Conservation (phyloP, 2,113 vertebrate genomes). For the Lagenorhynchus albirostris region DNA sequence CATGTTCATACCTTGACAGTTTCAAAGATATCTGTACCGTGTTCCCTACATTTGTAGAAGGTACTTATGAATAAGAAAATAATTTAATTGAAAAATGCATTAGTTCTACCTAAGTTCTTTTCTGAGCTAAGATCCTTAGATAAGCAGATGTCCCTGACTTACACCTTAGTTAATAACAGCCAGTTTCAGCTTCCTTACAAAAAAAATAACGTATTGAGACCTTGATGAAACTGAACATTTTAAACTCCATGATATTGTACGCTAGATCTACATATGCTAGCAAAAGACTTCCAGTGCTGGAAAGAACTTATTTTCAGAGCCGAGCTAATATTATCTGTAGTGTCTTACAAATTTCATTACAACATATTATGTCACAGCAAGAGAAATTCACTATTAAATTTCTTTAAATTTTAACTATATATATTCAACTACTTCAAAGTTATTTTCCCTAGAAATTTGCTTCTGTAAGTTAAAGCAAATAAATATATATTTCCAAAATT, state of each 20-base stretch:
- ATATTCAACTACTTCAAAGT: background rate
- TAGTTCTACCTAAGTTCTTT: background rate
- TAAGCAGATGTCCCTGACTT: background rate
- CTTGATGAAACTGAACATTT: background rate
- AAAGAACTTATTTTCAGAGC: background rate
- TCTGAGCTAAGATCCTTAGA: background rate
- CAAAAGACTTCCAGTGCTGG: background rate
- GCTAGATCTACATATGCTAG: background rate
- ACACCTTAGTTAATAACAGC: background rate
- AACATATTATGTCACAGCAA: background rate
- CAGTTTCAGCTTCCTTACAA: background rate
- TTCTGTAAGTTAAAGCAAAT: background rate
- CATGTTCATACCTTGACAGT: background rate
- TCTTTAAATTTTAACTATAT: background rate
- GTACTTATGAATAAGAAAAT: background rate
- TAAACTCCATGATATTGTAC: background rate
- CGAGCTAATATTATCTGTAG: background rate
- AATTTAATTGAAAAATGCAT: background rate
- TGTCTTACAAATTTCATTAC: background rate
- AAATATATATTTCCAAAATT: background rate
- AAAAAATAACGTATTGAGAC: background rate
- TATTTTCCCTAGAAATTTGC: background rate
- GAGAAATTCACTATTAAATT: background rate
- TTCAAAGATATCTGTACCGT: background rate
- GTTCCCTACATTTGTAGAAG: background rate